A percentile compares a stretch with the other conserved stretches of the same genome.
Evolutionary conservation across 2,888 invertebrate species (phyloP).

Genomic region (Brachyptera risi): DNA sequence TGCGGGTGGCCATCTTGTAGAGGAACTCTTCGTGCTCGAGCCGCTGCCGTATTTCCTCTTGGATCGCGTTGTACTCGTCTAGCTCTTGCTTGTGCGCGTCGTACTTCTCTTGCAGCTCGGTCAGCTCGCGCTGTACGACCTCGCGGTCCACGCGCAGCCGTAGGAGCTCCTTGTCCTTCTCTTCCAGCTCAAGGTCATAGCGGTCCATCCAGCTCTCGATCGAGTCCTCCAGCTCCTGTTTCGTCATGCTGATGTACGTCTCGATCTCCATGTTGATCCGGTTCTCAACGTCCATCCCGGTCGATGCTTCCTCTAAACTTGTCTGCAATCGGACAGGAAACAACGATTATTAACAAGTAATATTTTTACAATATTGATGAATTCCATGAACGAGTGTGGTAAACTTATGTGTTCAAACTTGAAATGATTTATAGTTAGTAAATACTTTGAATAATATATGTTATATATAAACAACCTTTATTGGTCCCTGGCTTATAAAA

Average conservation of each 20-base stretch:
- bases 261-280: constrained; percentile 1
- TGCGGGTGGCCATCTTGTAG: constrained; percentile 5
- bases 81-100: not conserved
- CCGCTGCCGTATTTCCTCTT: not conserved
- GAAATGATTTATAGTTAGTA: no score
- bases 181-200: not conserved
- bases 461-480: no score
- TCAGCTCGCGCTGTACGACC: not conserved
- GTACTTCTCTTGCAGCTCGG: not conserved
- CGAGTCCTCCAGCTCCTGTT: not conserved
- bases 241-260: constrained; percentile 1
- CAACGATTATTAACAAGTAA: no score
- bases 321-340: no score
- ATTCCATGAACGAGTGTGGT: no score
- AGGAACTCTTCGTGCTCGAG: not conserved
- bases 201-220: constrained; percentile 4
- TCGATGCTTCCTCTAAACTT: no score
- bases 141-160: not conserved
- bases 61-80: not conserved
- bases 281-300: not conserved
- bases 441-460: no score
- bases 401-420: no score
- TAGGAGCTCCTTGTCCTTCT: not conserved
- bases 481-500: no score
- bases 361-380: no score